These are phyloP conservation scores for Labeo catla DNA, from an alignment of 2,113 vertebrate species.

Conservation along the genomic window DNA sequence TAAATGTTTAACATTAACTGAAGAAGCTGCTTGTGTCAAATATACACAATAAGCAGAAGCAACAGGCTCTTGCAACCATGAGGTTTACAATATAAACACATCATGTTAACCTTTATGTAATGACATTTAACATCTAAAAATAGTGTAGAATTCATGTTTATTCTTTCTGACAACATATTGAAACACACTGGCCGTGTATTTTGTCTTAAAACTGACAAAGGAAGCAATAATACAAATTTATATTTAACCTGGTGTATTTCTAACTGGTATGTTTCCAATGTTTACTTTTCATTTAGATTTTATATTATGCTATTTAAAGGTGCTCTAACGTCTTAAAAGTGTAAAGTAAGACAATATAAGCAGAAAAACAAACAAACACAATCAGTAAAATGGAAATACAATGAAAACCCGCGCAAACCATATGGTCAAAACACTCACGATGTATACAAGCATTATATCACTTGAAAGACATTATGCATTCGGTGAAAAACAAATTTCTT, in stretches of 20 bases:
- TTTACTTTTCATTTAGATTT: background rate
- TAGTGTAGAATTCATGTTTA: background rate
- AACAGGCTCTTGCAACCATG: background rate
- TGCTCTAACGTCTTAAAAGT: background rate
- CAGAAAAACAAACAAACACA: background rate
- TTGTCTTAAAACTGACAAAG: background rate
- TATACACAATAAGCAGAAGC: background rate
- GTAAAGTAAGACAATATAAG: background rate
- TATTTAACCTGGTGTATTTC: background rate
- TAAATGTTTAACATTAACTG: background rate
- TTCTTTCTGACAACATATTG: background rate
- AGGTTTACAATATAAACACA: conserved; percentile 9
- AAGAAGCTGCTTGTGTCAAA: background rate
- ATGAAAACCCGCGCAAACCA: background rate
- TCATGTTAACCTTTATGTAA: background rate
- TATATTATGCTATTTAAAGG: background rate
- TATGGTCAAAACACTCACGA: background rate
- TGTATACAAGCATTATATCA: too few relatives aligned
- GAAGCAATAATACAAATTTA: background rate
- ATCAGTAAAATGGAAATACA: background rate
- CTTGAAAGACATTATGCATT: background rate
- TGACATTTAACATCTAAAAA: background rate
- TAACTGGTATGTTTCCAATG: background rate
- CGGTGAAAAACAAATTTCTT: background rate
- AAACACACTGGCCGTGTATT: background rate